Conservation (phyloP, 2,888 invertebrate species). For the Odiellus spinosus region DNA sequence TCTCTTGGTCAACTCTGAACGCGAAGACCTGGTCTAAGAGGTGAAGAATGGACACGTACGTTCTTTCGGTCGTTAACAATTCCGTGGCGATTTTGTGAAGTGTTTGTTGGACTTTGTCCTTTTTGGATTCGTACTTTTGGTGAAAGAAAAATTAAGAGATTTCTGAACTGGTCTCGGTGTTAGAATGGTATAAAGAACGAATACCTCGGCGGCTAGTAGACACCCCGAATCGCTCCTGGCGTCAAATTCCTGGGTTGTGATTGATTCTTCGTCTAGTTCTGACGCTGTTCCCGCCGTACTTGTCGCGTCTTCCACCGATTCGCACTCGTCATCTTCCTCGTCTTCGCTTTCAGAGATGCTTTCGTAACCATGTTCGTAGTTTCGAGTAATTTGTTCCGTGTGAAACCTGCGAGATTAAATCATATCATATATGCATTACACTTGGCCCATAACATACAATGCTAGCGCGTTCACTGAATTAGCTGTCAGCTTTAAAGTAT, state of each 20-base stretch:
- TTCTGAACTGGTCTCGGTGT: not conserved
- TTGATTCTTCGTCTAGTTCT: conserved; percentile 1
- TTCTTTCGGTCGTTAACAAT: conserved; percentile 42
- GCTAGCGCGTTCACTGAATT: too few species aligned
- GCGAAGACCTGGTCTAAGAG: conserved; percentile 46
- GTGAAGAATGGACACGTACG: conserved; percentile 42
- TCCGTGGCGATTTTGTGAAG: conserved; percentile 39
- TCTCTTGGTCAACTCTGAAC: conserved; percentile 41
- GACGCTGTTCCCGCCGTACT: conserved; percentile 1
- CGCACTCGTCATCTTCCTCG: conserved; percentile 24
- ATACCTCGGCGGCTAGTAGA: conserved; percentile 3
- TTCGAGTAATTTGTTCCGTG: conserved; percentile 7
- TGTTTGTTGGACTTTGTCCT: conserved; percentile 11
- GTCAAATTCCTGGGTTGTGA: conserved; percentile 1
- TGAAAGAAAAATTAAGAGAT: not conserved
- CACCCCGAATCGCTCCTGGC: conserved; percentile 3
- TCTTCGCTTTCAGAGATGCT: conserved; percentile 34
- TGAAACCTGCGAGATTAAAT: too few species aligned
- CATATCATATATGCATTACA: too few species aligned
- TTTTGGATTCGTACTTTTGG: conserved; percentile 4
- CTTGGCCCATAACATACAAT: too few species aligned
- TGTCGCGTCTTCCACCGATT: conserved; percentile 7
- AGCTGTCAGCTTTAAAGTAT: too few species aligned
- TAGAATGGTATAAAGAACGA: too few species aligned
- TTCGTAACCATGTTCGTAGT: conserved; percentile 9